Percentiles rank a stretch among this genome's conserved stretches.
phyloP scores from a whole-genome alignment of 53 echinoderm and acorn worm species.

The Antedon mediterranea region DNA sequence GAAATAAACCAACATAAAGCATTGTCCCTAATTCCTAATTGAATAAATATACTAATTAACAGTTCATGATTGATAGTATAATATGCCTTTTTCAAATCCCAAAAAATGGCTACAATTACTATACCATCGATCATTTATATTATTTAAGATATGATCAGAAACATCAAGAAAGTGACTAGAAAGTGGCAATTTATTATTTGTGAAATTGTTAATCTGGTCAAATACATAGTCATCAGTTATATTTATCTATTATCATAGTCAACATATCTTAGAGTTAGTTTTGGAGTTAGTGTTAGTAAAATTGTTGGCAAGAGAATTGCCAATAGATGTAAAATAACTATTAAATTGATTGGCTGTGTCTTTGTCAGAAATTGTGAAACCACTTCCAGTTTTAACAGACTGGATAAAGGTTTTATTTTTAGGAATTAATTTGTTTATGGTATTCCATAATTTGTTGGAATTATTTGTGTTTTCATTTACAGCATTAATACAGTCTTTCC shows the following conservation, averaged over 20 bases:
- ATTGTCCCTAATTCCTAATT: neutral
- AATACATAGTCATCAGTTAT: slow-evolving; percentile 6
- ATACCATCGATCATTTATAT: neutral
- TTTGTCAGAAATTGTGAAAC: neutral
- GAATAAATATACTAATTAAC: neutral
- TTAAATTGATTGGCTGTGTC: slow-evolving; percentile 9
- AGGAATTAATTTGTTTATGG: slow-evolving; percentile 10
- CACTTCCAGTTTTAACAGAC: neutral
- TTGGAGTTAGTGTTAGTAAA: neutral
- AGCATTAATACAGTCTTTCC: neutral
- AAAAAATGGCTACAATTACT: neutral
- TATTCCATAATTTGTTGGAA: slow-evolving; percentile 13
- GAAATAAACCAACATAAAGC: neutral
- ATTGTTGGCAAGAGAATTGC: neutral
- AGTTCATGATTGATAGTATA: neutral
- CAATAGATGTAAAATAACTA: slow-evolving; percentile 9
- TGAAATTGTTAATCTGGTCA: slow-evolving; percentile 5
- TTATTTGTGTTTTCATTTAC: slow-evolving; percentile 3
- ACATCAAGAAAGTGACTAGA: neutral
- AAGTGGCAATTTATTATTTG: slow-evolving; percentile 9
- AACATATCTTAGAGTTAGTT: slow-evolving; percentile 1
- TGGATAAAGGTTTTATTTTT: neutral
- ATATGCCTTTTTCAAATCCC: neutral
- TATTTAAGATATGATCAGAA: neutral
- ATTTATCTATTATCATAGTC: neutral